Evolutionary conservation across 2,113 vertebrate species (phyloP).

Genomic region (Propithecus coquereli): DNA sequence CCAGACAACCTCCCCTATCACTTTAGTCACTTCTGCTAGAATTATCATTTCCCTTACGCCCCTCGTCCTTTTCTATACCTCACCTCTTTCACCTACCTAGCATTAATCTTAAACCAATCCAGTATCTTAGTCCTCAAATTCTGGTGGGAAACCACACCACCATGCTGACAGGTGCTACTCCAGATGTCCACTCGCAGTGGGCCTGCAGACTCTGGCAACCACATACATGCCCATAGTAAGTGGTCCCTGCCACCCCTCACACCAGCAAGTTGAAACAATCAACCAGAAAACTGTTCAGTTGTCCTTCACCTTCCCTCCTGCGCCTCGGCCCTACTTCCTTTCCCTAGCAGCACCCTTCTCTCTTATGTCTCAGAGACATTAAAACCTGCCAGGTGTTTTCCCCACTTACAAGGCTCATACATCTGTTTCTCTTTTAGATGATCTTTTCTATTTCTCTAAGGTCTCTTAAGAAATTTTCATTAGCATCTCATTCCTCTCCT

Average conservation of each 20-base stretch:
- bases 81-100: background rate
- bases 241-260: background rate
- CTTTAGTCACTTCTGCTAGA: background rate
- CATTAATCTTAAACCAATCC: background rate
- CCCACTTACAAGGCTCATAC: background rate
- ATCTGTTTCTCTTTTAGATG: background rate
- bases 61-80: background rate
- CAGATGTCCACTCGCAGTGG: background rate
- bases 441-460: background rate
- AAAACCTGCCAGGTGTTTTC: background rate
- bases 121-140: background rate
- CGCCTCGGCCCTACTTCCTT: background rate
- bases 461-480: background rate
- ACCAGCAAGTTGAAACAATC: background rate
- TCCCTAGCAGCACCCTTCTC: background rate
- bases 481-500: background rate
- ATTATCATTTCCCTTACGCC: background rate
- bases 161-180: fast-evolving
- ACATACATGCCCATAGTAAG: background rate
- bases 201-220: background rate
- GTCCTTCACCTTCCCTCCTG: background rate
- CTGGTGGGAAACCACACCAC: background rate
- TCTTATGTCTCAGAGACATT: background rate
- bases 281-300: background rate
- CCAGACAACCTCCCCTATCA: background rate